Percentiles rank a stretch among this genome's conserved stretches.
Conservation (phyloP, 1,140 invertebrate genomes). For the Bacillus rossius region DNA sequence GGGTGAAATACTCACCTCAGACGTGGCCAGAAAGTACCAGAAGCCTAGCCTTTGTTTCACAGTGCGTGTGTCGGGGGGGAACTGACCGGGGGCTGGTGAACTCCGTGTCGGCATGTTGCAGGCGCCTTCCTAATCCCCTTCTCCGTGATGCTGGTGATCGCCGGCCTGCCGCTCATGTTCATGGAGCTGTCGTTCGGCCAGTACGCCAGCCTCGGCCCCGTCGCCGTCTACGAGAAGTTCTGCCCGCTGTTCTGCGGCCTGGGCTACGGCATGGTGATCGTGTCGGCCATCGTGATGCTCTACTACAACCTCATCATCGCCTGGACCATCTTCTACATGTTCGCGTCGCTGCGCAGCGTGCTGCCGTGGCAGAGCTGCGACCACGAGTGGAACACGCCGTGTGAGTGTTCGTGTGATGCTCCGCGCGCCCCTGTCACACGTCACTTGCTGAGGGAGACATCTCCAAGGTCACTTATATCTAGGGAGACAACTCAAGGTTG, state of each 20-base stretch:
- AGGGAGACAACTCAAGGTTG: too few species aligned
- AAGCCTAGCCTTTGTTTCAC: too few species aligned
- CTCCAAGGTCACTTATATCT: too few species aligned
- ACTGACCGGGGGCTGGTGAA: too few species aligned
- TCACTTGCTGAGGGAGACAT: too few species aligned
- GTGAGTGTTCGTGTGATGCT: slow-evolving; percentile 40
- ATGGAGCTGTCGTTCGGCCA: slow-evolving; percentile 78
- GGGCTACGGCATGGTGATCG: slow-evolving; percentile 78
- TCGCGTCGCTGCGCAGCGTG: slow-evolving; percentile 61
- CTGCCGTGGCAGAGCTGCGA: slow-evolving; percentile 76
- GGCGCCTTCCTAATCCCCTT: slow-evolving; percentile 80
- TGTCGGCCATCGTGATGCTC: slow-evolving; percentile 75
- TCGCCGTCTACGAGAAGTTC: slow-evolving; percentile 63
- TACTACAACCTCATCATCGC: slow-evolving; percentile 85
- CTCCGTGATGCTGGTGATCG: slow-evolving; percentile 77
- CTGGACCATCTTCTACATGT: slow-evolving; percentile 80
- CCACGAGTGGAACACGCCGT: slow-evolving; percentile 63
- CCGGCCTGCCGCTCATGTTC: slow-evolving; percentile 81
- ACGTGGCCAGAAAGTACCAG: too few species aligned
- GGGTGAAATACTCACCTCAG: too few species aligned
- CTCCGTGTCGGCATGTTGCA: too few species aligned
- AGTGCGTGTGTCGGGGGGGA: too few species aligned
- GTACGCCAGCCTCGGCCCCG: slow-evolving; percentile 64
- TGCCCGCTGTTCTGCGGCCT: slow-evolving; percentile 64
- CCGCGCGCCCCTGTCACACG: too few species aligned